Conservation (phyloP, 2,113 vertebrate species). For the Trochalopteron elliotii region DNA sequence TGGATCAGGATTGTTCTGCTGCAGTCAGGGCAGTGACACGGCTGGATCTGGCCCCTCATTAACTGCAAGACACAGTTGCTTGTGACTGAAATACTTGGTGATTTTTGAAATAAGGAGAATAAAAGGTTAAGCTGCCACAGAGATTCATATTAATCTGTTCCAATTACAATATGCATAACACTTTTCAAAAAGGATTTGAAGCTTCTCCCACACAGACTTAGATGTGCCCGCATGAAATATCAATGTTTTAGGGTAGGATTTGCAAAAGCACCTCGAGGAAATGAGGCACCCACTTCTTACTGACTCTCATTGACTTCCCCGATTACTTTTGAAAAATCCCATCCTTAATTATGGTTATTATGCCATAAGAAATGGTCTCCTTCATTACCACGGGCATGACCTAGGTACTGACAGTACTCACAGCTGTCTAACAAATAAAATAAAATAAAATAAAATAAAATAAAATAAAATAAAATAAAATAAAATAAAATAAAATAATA, state of each 20-base stretch:
- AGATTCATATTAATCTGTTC: conserved; percentile 36
- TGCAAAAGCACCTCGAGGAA: conserved; percentile 27
- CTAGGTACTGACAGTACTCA: not conserved
- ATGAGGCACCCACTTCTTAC: not conserved
- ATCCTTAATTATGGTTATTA: not conserved
- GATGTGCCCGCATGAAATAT: not conserved
- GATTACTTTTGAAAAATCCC: not conserved
- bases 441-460: not conserved
- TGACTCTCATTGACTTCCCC: conserved; percentile 18
- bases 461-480: not conserved
- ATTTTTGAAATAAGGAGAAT: not conserved
- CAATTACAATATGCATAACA: conserved; percentile 34
- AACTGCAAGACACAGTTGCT: not conserved
- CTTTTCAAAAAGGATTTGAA: conserved; percentile 36
- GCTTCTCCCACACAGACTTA: conserved; percentile 13
- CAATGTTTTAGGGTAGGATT: conserved; percentile 19
- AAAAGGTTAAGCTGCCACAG: conserved; percentile 42
- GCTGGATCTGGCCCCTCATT: not conserved
- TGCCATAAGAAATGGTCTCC: not conserved
- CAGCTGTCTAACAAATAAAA: not conserved
- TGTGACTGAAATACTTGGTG: not conserved
- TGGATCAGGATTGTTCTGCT: not conserved
- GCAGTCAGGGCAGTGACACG: not conserved
- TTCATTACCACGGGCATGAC: not conserved
- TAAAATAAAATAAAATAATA: not conserved